These are phyloP conservation scores for Dasyornis broadbenti DNA, from an alignment of 2,113 vertebrate species.

Conservation along the genomic window DNA sequence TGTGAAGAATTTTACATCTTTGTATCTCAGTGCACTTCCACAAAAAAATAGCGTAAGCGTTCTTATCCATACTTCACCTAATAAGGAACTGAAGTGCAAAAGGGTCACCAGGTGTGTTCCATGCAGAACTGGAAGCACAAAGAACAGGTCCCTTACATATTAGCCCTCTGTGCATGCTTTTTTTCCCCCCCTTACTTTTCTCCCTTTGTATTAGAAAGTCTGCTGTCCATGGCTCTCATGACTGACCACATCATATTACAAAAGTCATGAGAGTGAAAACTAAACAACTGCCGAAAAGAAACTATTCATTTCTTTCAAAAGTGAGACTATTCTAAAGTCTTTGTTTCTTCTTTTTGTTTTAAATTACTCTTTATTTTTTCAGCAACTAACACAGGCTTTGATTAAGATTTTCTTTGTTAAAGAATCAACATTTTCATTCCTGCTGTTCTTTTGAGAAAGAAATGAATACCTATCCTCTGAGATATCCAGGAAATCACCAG, in stretches of 20 bases:
- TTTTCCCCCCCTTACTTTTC: neutral
- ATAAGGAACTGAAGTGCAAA: neutral
- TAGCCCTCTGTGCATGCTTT: neutral
- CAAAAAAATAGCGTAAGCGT: neutral
- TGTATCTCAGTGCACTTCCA: neutral
- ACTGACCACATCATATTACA: neutral
- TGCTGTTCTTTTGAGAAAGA: conserved; percentile 16
- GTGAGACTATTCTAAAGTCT: neutral
- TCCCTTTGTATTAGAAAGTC: neutral
- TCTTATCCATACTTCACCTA: neutral
- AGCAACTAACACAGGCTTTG: neutral
- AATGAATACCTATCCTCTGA: conserved; percentile 14
- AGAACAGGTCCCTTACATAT: neutral
- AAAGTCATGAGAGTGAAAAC: conserved; percentile 8
- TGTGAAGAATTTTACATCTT: neutral
- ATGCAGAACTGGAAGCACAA: neutral
- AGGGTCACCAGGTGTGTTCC: neutral
- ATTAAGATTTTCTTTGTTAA: conserved; percentile 18
- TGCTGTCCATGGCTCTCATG: neutral
- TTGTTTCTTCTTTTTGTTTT: neutral
- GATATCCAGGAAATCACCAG: neutral
- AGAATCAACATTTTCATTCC: neutral
- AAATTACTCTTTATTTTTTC: conserved; percentile 1
- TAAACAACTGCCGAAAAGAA: neutral
- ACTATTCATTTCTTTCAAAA: neutral